Percentiles rank a stretch among this genome's conserved stretches.
Evolutionary conservation across 2,888 invertebrate species (phyloP).

Genomic region (Amblyteles armatorius): DNA sequence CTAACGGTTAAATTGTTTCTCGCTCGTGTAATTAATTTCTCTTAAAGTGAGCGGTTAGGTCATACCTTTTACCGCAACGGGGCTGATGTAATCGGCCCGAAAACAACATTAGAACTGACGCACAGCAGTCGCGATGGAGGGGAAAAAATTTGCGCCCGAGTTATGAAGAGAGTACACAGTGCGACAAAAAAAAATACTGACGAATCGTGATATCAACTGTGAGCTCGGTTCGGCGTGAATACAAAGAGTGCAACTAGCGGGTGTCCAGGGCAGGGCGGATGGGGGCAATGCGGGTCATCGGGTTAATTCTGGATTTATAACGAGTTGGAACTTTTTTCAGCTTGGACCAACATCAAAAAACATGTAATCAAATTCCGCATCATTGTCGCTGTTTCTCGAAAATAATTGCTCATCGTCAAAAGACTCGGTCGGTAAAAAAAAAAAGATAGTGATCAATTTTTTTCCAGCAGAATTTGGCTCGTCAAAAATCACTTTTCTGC

Average conservation of each 20-base stretch:
- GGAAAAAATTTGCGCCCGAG: constrained; percentile 14
- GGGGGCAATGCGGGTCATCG: not conserved
- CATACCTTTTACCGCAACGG: constrained; percentile 50
- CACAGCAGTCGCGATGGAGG: constrained; percentile 24
- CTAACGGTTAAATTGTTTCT: constrained; percentile 33
- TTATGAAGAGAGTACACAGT: not conserved
- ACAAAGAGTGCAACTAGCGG: not conserved
- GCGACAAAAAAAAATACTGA: not conserved
- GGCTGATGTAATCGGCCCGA: constrained; percentile 52
- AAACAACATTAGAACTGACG: constrained; percentile 57
- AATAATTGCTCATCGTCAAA: no score
- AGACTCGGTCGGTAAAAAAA: no score
- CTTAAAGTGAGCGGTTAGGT: constrained; percentile 14
- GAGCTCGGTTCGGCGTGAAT: not conserved
- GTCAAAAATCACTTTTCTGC: not conserved
- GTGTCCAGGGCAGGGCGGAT: no score
- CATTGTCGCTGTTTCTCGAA: no score
- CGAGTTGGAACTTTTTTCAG: no score
- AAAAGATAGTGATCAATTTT: no score
- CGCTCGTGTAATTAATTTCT: not conserved
- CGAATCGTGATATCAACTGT: not conserved
- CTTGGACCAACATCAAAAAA: no score
- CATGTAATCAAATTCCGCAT: no score
- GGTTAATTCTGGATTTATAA: no score
- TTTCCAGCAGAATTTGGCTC: not conserved